phyloP scores from a whole-genome alignment of 2,797 vertebrate genomes.

The Clarias platycephalus region DNA sequence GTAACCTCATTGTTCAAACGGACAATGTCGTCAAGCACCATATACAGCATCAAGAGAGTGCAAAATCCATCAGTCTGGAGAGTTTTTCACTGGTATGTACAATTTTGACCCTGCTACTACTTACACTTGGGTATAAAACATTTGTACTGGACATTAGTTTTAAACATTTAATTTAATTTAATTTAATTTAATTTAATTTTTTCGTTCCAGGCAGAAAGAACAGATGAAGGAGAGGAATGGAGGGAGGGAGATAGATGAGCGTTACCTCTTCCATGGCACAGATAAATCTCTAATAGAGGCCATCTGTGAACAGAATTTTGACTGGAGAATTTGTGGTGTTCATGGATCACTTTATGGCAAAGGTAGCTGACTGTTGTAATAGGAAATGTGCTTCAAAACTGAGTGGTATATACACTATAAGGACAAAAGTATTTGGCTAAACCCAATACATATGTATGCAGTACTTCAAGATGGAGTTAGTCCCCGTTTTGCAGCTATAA shows the following conservation, averaged over 20 bases:
- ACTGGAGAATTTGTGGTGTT: slow-evolving; percentile 78
- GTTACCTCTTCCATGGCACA: slow-evolving; percentile 78
- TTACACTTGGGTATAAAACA: neutral
- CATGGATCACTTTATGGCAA: slow-evolving; percentile 76
- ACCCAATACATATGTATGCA: no score
- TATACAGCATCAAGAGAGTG: slow-evolving; percentile 77
- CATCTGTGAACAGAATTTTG: slow-evolving; percentile 84
- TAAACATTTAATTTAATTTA: neutral
- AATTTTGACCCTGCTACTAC: neutral
- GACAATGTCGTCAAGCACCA: slow-evolving; percentile 73
- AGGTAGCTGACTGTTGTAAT: slow-evolving; percentile 61
- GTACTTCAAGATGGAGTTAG: no score
- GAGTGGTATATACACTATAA: neutral
- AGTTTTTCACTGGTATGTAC: slow-evolving; percentile 81
- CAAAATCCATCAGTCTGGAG: slow-evolving; percentile 85
- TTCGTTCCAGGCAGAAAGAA: slow-evolving; percentile 70
- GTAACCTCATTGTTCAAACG: slow-evolving; percentile 75
- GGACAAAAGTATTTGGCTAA: no score
- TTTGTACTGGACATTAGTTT: neutral
- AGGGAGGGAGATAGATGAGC: slow-evolving; percentile 62
- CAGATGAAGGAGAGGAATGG: slow-evolving; percentile 72
- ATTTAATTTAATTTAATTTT: no score
- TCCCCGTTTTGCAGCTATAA: no score
- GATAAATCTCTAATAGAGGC: slow-evolving; percentile 62
- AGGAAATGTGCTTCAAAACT: neutral